Evolutionary conservation across 2,113 vertebrate species (phyloP), one percentile per base, ranked within the genome.

Genomic region (Hydropotes inermis): DNA sequence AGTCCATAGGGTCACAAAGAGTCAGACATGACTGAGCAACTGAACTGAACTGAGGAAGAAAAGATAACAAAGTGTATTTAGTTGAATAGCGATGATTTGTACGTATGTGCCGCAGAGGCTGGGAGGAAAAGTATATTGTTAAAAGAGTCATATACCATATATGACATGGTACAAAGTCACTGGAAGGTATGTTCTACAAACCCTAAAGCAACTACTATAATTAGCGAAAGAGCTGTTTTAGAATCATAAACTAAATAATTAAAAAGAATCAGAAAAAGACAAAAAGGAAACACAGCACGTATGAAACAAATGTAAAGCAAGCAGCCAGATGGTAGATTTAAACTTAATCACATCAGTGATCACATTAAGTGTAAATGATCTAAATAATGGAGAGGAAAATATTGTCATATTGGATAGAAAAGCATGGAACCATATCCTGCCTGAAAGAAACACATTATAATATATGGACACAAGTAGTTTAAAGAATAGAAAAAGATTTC

Each of bases 321-420:
- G 83, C 30, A 52, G 39, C 15, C 79, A 94, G 58, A 55, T 50
- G 19, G 85, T 7, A 81, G 84, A 54, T 82, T 85, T 86, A 86
- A 86, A 81, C 11, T 58, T 39, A 67, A 82, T 15, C 84, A 23
- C 27, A n/a, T 67, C 28, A 79, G 12, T 27, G 50, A 36, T 60
- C 25, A 39, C 67, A 60, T 92, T 92, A 89, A 70, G 52, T 89
- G 30, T 86, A 79, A 96, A 47, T 92, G 57, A 87, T 67, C n/a
- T 58, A 92, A 89, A 89, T 60, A 70, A 92, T 74, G 43, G 58
- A 96, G 79, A 89, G 8, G 33, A 10, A 96, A 28, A 45, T 89
- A 83, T 7, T 55, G 16, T 45, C 86, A 87, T 4, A 52, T 1
- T 52, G 33, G 16, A 82, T 60, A 27, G 15, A 54, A 67, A 88